Evolutionary conservation across 2,797 vertebrate species (phyloP), one percentile per base, ranked within the genome.

Genomic region (Argentina silus): DNA sequence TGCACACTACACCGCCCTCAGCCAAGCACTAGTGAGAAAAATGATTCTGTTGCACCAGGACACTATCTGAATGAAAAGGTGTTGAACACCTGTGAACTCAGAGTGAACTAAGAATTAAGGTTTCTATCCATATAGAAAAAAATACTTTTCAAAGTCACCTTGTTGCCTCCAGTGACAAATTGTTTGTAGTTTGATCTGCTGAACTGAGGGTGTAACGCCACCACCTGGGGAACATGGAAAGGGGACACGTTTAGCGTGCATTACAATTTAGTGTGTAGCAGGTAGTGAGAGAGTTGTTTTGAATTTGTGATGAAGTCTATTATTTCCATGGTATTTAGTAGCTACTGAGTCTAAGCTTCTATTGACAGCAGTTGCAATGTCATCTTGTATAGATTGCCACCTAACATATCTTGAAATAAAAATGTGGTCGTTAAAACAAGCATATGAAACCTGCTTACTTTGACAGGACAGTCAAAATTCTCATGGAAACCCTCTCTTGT

Each of bases 101-200:
- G 65, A 82, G 53, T 27, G 66, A 12, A 14, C 36, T 43, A 36
- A 42, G 36, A 23, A 67, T 27, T 55, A 6, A 15, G 51, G 51
- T 21, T 36, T 6, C 0, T n/a, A 23, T 12, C 44, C 17, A 36
- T 44, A 70, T 15, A 61, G 62, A 73, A 17, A 42, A 17, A 42
- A 81, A 78, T 48, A 65, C 11, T 8, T 44, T 55, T 84, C 45
- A 74, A 72, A 83, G 88, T 87, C 93, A 99, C 98, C 96, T 98
- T 99, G 91, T 96, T 98, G 48, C 97, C 96, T 70, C 98, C 98
- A 0, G 97, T 98, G 87, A 99, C 97, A 94, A 99, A 99, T 81
- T 99, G 97, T 88, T 98, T 99, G 93, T 94, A 96, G 91, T 96
- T 98, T 11, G 96, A 97, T 90, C 91, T 95, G 90, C 95, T 93